Conservation (phyloP, 2,888 invertebrate genomes). For the Drosophila merina region DNA sequence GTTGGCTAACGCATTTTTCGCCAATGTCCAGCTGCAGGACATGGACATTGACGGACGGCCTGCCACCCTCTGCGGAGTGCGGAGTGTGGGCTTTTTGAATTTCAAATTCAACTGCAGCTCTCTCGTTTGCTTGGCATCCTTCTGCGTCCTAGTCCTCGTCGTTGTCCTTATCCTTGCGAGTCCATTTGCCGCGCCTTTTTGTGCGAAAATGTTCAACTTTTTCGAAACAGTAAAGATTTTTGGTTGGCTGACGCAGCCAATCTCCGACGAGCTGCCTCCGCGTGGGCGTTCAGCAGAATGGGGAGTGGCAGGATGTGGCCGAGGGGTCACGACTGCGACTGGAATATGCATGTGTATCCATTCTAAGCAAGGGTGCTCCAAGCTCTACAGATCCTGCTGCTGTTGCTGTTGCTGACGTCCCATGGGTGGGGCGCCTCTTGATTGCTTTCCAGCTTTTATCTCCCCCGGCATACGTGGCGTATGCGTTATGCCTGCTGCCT, state of each 20-base stretch:
- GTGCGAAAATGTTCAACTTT: constrained; percentile 75
- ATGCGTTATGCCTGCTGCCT: constrained; percentile 64
- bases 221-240: constrained; percentile 80
- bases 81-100: constrained; percentile 73
- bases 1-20: constrained; percentile 73
- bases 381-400: constrained; percentile 1
- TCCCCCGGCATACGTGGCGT: constrained; percentile 53
- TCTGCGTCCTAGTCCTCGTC: constrained; percentile 24
- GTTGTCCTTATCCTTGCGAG: constrained; percentile 19
- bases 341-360: constrained; percentile 49
- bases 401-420: constrained; percentile 10
- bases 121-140: constrained; percentile 36
- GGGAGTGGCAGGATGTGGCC: constrained; percentile 9
- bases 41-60: constrained; percentile 75
- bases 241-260: constrained; percentile 80
- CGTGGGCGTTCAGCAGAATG: not conserved
- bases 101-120: constrained; percentile 74
- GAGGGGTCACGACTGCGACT: constrained; percentile 9
- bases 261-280: constrained; percentile 61
- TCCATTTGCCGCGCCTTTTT: constrained; percentile 72
- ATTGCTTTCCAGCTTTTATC: constrained; percentile 25
- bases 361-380: constrained; percentile 34
- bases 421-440: constrained; percentile 32
- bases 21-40: constrained; percentile 74
- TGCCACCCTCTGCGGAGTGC: not conserved